These are phyloP conservation scores for Eudiplozoon nipponicum DNA, from an alignment of 2,888 invertebrate species.

Conservation along the genomic window DNA sequence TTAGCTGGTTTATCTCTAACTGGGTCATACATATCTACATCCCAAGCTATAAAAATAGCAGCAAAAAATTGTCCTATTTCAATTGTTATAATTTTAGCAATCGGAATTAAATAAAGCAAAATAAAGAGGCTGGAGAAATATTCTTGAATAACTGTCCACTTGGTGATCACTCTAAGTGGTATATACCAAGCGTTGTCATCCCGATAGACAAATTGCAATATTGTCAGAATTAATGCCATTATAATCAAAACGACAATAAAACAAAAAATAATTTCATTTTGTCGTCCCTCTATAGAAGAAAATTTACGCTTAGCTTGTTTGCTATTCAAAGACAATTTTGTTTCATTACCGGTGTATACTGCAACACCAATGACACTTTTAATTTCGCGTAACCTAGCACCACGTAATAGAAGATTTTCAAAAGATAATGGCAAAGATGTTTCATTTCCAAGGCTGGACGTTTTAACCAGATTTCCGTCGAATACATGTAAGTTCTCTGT, in stretches of 20 bases:
- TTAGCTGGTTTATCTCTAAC: conserved; percentile 31
- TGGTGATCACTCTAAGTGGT: too few species aligned
- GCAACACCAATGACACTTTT: background rate
- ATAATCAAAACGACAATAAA: background rate
- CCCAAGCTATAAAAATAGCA: conserved; percentile 41
- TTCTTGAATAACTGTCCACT: too few species aligned
- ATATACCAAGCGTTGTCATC: too few species aligned
- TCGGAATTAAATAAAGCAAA: conserved; percentile 48
- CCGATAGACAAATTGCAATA: too few species aligned
- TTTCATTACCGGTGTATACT: background rate
- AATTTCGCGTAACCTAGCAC: background rate
- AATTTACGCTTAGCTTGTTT: background rate
- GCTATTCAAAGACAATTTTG: background rate
- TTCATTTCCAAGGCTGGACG: too few species aligned
- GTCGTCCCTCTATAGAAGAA: background rate
- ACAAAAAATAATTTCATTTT: background rate
- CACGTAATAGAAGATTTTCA: background rate
- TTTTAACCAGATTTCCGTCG: too few species aligned
- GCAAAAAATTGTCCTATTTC: conserved; percentile 36
- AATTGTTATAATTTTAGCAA: conserved; percentile 51
- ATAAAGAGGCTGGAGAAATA: conserved; percentile 34
- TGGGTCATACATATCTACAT: conserved; percentile 31
- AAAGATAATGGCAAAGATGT: background rate
- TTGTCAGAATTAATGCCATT: background rate
- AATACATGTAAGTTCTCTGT: too few species aligned